Percentiles rank a stretch among this genome's conserved stretches.
Evolutionary conservation across 2,113 vertebrate species (phyloP).

Genomic region (Bufo gargarizans): DNA sequence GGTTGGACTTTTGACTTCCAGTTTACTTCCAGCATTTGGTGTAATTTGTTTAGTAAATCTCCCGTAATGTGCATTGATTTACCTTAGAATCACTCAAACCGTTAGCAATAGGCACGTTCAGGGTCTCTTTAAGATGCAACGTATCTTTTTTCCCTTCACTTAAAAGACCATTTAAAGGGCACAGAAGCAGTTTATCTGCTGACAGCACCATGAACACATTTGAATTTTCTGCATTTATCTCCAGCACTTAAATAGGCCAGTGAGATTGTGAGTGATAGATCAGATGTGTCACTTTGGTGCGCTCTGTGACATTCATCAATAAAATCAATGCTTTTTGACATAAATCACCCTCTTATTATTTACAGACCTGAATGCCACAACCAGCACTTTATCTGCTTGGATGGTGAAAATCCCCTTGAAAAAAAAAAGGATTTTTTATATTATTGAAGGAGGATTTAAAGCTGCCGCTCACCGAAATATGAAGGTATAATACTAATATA

Average conservation of each 20-base stretch:
- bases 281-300: constrained; percentile 41
- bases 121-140: neutral
- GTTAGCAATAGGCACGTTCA: neutral
- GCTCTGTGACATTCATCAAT: constrained; percentile 49
- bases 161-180: constrained; percentile 11
- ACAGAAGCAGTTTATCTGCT: constrained; percentile 10
- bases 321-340: constrained; percentile 38
- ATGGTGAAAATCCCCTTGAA: neutral
- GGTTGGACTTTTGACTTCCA: no score
- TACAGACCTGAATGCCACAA: constrained; percentile 21
- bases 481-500: neutral
- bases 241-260: constrained; percentile 38
- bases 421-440: neutral
- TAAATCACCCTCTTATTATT: constrained; percentile 45
- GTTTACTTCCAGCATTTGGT: neutral
- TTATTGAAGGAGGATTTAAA: neutral
- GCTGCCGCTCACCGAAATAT: neutral
- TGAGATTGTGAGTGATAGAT: constrained; percentile 44
- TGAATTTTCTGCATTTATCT: constrained; percentile 38
- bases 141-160: neutral
- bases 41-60: neutral
- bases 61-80: neutral
- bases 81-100: neutral
- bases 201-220: constrained; percentile 35
- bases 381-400: constrained; percentile 17